Percentiles rank a stretch among this genome's conserved stretches.
phyloP scores from a whole-genome alignment of 2,113 vertebrate species.

The Chrysemys picta region DNA sequence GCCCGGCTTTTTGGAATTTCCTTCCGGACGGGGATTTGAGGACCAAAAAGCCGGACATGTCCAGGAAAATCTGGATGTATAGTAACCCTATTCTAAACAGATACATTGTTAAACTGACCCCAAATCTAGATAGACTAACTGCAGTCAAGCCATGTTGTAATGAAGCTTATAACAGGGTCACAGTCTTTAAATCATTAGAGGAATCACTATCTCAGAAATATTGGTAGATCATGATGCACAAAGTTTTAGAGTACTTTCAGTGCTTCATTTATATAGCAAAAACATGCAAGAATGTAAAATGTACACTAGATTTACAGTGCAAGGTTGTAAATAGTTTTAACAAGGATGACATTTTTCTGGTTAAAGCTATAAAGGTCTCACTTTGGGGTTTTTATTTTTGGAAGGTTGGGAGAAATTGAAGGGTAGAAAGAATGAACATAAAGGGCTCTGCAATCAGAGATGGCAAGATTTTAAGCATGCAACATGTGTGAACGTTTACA shows the following conservation, averaged over 20 bases:
- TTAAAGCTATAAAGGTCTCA: slow-evolving; percentile 23
- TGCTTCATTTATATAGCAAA: slow-evolving; percentile 3
- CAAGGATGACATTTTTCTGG: slow-evolving; percentile 26
- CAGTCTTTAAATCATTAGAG: neutral
- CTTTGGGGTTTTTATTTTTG: neutral
- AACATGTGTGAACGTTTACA: slow-evolving; percentile 25
- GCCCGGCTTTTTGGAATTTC: no score
- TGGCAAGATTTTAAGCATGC: slow-evolving; percentile 27
- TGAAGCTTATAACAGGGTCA: neutral
- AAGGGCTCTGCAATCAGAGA: neutral
- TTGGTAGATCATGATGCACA: neutral
- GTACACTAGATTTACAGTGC: neutral
- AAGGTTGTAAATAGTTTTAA: slow-evolving; percentile 12
- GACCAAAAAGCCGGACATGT: no score
- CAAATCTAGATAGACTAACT: neutral
- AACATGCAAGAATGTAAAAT: slow-evolving; percentile 27
- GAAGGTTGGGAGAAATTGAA: neutral
- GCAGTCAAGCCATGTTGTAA: neutral
- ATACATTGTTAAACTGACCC: neutral
- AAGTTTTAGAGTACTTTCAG: neutral
- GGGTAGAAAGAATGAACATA: neutral
- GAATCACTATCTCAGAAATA: neutral
- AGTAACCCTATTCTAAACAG: neutral
- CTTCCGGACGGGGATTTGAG: no score
- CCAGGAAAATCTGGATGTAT: no score